A percentile compares a stretch with the other conserved stretches of the same genome.
phyloP scores from a whole-genome alignment of 2,888 invertebrate genomes.

The Neoaliturus tenellus region DNA sequence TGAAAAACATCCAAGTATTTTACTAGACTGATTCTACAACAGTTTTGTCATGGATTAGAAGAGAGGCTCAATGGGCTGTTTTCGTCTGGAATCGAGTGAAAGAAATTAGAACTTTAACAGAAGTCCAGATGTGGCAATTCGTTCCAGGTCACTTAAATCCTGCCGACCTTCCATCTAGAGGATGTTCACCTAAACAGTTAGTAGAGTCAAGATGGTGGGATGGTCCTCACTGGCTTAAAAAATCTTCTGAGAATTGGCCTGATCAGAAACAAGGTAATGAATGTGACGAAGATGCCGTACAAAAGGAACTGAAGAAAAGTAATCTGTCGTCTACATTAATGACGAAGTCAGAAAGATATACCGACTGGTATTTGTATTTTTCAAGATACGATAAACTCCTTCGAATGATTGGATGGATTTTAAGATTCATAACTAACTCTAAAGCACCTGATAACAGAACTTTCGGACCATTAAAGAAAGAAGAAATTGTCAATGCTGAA shows the following conservation, averaged over 20 bases:
- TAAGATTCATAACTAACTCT: conserved; percentile 43
- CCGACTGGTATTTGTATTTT: conserved; percentile 28
- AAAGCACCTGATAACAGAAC: background rate
- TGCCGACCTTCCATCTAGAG: conserved; percentile 69
- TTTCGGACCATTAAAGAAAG: background rate
- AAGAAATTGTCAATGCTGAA: background rate
- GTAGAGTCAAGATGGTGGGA: conserved; percentile 68
- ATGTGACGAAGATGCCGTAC: conserved; percentile 15
- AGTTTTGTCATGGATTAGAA: conserved; percentile 66
- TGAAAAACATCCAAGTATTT: conserved; percentile 55
- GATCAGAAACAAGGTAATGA: background rate
- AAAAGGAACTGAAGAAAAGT: background rate
- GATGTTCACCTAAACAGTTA: conserved; percentile 66
- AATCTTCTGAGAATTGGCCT: conserved; percentile 64
- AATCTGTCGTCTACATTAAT: background rate
- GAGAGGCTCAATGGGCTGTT: conserved; percentile 64
- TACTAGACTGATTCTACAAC: conserved; percentile 68
- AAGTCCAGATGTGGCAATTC: conserved; percentile 65
- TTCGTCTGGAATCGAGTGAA: conserved; percentile 67
- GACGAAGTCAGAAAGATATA: background rate
- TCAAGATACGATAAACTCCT: conserved; percentile 17
- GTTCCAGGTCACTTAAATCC: conserved; percentile 68
- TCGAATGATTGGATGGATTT: conserved; percentile 50
- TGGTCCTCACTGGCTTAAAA: conserved; percentile 68
- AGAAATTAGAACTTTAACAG: conserved; percentile 66